Conservation (phyloP, 2,797 vertebrate genomes). For the Crocodylus rhombifer region DNA sequence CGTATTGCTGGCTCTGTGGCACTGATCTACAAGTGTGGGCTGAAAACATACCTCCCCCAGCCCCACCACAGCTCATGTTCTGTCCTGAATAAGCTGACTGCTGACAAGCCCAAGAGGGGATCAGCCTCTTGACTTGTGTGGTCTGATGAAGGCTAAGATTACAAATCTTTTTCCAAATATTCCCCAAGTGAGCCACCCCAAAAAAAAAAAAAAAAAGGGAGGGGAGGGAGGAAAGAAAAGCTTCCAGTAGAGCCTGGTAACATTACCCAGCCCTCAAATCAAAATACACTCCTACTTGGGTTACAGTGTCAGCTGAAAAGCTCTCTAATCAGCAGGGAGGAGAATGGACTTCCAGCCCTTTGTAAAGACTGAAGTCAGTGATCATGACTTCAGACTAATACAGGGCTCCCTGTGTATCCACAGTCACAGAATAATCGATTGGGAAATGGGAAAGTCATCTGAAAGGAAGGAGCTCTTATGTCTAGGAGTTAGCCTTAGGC, state of each 20-base stretch:
- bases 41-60: conserved; percentile 43
- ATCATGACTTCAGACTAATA: conserved; percentile 24
- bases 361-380: conserved; percentile 23
- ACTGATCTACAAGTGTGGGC: conserved; percentile 55
- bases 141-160: conserved; percentile 70
- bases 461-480: not conserved
- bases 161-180: conserved; percentile 63
- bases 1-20: conserved; percentile 21
- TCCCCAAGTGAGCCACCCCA: conserved; percentile 24
- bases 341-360: conserved; percentile 42
- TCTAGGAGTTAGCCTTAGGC: not conserved
- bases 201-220: not conserved
- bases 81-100: conserved; percentile 58
- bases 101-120: conserved; percentile 63
- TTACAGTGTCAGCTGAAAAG: conserved; percentile 67
- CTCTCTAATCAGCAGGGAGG: conserved; percentile 4
- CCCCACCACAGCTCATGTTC: conserved; percentile 13
- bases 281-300: conserved; percentile 56
- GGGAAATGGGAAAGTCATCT: not conserved
- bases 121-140: conserved; percentile 73
- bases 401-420: not conserved
- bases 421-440: not conserved
- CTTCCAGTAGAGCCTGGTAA: conserved; percentile 50
- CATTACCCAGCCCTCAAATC: conserved; percentile 49
- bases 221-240: not conserved